Conservation (phyloP, 2,888 invertebrate genomes). For the Philereme transversata region DNA sequence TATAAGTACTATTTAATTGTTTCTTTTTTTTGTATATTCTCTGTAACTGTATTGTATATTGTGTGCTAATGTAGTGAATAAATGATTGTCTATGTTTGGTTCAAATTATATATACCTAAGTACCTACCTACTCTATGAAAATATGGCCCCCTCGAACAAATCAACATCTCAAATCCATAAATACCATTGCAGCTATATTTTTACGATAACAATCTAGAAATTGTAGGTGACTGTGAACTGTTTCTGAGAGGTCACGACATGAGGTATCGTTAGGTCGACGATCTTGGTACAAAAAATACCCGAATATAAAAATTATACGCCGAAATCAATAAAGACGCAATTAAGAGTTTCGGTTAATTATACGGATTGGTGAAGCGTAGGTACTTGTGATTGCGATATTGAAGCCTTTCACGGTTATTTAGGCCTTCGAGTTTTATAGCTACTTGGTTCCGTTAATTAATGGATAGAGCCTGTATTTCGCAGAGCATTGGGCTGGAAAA, state of each 20-base stretch:
- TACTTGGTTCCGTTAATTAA: slow-evolving; percentile 28
- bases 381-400: slow-evolving; percentile 42
- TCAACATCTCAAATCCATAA: slow-evolving; percentile 23
- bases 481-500: slow-evolving; percentile 29
- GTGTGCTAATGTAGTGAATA: too few species aligned
- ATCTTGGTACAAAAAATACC: slow-evolving; percentile 42
- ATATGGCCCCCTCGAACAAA: slow-evolving; percentile 17
- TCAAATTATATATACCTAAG: too few species aligned
- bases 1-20: too few species aligned
- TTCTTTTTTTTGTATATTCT: too few species aligned
- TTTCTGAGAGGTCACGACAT: slow-evolving; percentile 27
- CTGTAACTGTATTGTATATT: too few species aligned
- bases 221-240: slow-evolving; percentile 13
- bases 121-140: too few species aligned
- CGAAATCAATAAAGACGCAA: slow-evolving; percentile 54
- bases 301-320: slow-evolving; percentile 38
- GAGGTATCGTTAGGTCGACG: slow-evolving; percentile 30
- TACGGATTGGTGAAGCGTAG: slow-evolving; percentile 44
- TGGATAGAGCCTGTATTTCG: slow-evolving; percentile 15
- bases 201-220: slow-evolving; percentile 33
- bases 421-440: slow-evolving; percentile 25
- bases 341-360: slow-evolving; percentile 59
- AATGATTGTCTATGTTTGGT: too few species aligned
- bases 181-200: slow-evolving; percentile 22
- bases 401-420: slow-evolving; percentile 33